These are phyloP conservation scores for Tachycineta bicolor DNA, from an alignment of 2,113 vertebrate species.

Conservation along the genomic window DNA sequence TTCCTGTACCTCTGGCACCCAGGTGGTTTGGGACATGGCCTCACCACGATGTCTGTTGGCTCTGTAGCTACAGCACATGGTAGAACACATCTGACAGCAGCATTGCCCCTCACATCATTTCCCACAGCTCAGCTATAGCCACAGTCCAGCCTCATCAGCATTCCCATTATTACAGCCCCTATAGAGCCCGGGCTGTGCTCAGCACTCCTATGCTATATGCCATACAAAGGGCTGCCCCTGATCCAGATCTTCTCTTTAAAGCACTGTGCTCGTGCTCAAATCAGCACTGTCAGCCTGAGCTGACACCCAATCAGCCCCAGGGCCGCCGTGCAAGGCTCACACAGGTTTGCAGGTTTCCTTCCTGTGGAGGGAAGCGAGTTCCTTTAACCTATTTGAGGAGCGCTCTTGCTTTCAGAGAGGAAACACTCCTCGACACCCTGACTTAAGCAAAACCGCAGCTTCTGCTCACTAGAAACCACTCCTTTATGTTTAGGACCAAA, in stretches of 20 bases:
- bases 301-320: not conserved
- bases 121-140: constrained; percentile 4
- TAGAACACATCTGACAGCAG: not conserved
- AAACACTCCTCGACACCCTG: not conserved
- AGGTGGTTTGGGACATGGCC: not conserved
- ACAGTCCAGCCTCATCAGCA: constrained; percentile 26
- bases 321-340: not conserved
- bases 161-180: not conserved
- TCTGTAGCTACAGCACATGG: not conserved
- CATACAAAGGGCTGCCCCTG: not conserved
- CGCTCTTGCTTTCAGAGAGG: not conserved
- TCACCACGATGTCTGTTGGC: not conserved
- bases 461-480: not conserved
- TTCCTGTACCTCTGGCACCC: not conserved
- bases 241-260: constrained; percentile 1
- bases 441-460: not conserved
- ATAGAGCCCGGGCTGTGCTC: not conserved
- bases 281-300: not conserved
- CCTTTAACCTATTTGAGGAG: not conserved
- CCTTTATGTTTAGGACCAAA: not conserved
- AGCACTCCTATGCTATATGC: not conserved
- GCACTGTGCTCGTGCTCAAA: not conserved
- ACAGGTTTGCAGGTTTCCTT: not conserved
- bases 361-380: not conserved
- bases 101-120: not conserved